Evolutionary conservation across 2,113 vertebrate species (phyloP).

Genomic region (Turdus rufiventris): DNA sequence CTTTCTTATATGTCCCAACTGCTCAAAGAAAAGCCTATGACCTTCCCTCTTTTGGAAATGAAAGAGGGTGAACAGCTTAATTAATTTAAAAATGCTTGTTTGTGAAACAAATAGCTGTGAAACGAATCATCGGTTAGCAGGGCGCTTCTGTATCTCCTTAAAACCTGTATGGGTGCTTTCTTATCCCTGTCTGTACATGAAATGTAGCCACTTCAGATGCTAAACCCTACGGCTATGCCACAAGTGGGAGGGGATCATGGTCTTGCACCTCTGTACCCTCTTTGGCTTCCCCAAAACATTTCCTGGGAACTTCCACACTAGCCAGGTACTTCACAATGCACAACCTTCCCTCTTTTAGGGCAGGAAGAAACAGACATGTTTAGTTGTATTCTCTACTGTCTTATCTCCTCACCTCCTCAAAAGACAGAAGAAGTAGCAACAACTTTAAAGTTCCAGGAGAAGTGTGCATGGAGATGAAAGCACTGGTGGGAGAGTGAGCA

Average conservation of each 20-base stretch:
- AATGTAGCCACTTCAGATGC: not conserved
- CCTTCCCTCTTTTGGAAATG: not conserved
- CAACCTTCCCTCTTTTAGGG: not conserved
- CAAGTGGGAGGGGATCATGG: accelerated
- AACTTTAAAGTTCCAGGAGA: not conserved
- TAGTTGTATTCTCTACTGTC: not conserved
- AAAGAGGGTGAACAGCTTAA: not conserved
- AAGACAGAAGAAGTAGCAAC: not conserved
- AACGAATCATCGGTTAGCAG: not conserved
- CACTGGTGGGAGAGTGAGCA: not conserved
- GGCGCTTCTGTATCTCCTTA: not conserved
- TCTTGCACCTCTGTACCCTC: not conserved
- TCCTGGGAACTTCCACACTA: not conserved
- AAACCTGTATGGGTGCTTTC: not conserved
- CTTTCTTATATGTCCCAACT: not conserved
- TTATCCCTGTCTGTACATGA: not conserved
- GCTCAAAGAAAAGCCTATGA: not conserved
- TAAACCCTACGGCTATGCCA: not conserved
- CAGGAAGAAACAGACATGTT: not conserved
- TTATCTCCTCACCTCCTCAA: not conserved
- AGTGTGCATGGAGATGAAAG: not conserved
- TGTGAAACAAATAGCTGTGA: not conserved
- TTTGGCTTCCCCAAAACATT: not conserved
- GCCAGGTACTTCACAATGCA: not conserved
- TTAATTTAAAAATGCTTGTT: not conserved